Base-by-base conservation (phyloP, 1,140 invertebrate genomes). In the Drosophila auraria region DNA sequence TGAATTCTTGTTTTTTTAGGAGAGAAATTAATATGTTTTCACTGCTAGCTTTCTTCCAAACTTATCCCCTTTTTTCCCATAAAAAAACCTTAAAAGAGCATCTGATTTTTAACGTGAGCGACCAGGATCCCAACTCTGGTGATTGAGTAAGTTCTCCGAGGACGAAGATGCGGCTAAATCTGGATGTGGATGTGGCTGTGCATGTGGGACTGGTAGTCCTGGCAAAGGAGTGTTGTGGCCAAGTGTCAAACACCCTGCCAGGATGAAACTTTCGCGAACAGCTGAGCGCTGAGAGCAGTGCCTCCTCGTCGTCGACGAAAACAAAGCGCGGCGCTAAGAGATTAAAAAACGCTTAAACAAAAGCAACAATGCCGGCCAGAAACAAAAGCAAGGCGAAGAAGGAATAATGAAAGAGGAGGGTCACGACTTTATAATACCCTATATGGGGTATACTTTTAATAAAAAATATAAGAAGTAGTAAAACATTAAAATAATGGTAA, bases 201-300 rank as follows among this genome's bases (percentile, higher is more conserved):
- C 6, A 56, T 38, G 53, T 56, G 53, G 53, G 27, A 3, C 33
- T 36, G 42, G 15, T n/a, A 12, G 3, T 56, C 33, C 33, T 15
- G 14, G 51, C 51, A 0, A 3, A 20, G 78, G 49, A 57, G 50
- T 66, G 45, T 59, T 69, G 60, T 54, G 76, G 77, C 60, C 68
- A 83, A 87, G 80, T 83, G 83, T 87, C 83, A 87, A 83, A 80
- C 80, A 87, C 83, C 83, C 72, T 64, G 54, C 20, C 0, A 3
- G 36, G 54, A 57, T 40, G 51, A n/a, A 47, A 72, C 25, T 38
- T 70, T 57, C 33, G 23, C 54, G 64, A 87, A 87, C 83, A 87
- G 83, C 80, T 83, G 71, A 87, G 83, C 87, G 83, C 80, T 80
- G 71, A 87, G 83, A 53, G 68, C 54, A 65, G 40, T 60, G 60